These are phyloP conservation scores for Seladonia tumulorum DNA, from an alignment of 2,888 invertebrate genomes.

Conservation along the genomic window DNA sequence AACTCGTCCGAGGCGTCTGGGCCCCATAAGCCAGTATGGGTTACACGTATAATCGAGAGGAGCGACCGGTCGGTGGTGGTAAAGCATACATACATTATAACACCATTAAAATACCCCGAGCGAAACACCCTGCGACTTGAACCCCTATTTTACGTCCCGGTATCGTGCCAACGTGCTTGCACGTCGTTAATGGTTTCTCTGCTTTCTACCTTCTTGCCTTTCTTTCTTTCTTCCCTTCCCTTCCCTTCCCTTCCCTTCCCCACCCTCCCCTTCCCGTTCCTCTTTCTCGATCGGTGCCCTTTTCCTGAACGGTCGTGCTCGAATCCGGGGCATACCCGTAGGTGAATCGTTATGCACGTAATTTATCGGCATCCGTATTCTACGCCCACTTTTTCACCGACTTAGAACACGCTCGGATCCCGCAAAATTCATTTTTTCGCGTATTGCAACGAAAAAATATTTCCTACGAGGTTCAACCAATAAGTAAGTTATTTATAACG, in stretches of 20 bases:
- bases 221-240: not conserved
- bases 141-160: constrained; percentile 77
- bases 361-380: constrained; percentile 40
- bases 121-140: constrained; percentile 75
- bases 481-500: not conserved
- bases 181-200: constrained; percentile 73
- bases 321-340: constrained; percentile 36
- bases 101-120: constrained; percentile 81
- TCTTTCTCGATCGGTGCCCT: not conserved
- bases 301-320: not conserved
- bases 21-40: constrained; percentile 62
- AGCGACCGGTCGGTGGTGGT: constrained; percentile 72
- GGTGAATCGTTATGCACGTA: constrained; percentile 22
- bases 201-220: constrained; percentile 12
- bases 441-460: not conserved
- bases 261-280: not conserved
- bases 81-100: constrained; percentile 83
- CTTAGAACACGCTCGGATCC: not conserved
- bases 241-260: no score
- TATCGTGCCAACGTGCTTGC: constrained; percentile 69
- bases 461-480: not conserved
- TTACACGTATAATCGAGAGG: constrained; percentile 65
- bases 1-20: constrained; percentile 79
- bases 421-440: not conserved
- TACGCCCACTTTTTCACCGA: not conserved